Evolutionary conservation across 2,113 vertebrate species (phyloP), one percentile per base, ranked within the genome.

Genomic region (Urocynchramus pylzowi): DNA sequence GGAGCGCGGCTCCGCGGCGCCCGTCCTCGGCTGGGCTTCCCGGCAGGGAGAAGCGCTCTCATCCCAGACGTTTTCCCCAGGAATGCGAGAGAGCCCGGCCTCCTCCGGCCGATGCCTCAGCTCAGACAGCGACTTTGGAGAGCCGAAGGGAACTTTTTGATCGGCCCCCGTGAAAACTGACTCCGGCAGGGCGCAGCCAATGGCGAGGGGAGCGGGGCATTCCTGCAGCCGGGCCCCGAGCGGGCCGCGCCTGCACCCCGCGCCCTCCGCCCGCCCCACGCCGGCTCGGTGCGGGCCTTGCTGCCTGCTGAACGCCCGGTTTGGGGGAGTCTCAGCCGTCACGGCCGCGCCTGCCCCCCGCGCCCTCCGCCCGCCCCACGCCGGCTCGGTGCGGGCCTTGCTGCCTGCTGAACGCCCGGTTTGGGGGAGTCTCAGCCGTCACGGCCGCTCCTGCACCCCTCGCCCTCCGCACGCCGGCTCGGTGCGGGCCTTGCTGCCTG

Each of bases 131-230:
- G 47, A 6, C 92, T 94, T 33, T 1, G 79, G 22, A 86, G 93
- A 95, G 96, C 88, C 61, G 6, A 75, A 33, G 78, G 79, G 78
- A 97, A 95, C 77, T 95, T 93, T 96, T 54, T 94, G 96, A 82
- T 95, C 93, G 19, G 74, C 97, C 91, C 95, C 96, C 87, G 96
- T 96, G 97, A 97, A 97, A 97, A 33, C 96, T 96, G 97, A 97
- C 96, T 96, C 97, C 97, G 18, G 60, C 94, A 31, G 33, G 70
- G 60, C 87, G 15, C 96, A 80, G 96, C 97, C 97, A 98, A 97
- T 98, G 92, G 88, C 90, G 14, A 42, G 37, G 87, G 74, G 69
- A 28, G 19, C 77, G 45, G 50, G 94, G 94, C 97, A 97, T 97
- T 98, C 97, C 97, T 96, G 84, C 75, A 41, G 94, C 92, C 93